Evolutionary conservation across 2,797 vertebrate genomes (phyloP).

Genomic region (Cryptoblepharus egeriae): DNA sequence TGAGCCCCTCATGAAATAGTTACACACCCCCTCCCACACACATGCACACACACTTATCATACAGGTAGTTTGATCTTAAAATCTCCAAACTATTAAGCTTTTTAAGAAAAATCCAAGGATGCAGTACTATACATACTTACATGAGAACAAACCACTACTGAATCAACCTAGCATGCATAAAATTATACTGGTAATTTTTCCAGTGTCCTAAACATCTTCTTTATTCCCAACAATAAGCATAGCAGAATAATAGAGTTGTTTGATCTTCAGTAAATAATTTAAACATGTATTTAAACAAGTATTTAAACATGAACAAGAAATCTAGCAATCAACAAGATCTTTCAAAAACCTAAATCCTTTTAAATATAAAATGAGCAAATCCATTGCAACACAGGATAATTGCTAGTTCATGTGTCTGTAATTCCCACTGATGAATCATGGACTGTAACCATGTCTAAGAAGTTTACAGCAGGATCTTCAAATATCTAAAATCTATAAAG

Average conservation of each 20-base stretch:
- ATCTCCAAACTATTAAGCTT: too few relatives aligned
- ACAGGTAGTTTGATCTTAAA: too few relatives aligned
- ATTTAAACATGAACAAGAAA: not conserved
- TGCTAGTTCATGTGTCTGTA: not conserved
- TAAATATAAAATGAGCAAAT: not conserved
- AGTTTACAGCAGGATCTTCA: not conserved
- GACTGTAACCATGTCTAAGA: not conserved
- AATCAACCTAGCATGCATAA: not conserved
- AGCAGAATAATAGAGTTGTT: not conserved
- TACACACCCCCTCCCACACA: too few relatives aligned
- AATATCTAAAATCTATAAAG: not conserved
- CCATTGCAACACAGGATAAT: not conserved
- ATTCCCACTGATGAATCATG: conserved; percentile 2
- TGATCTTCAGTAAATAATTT: not conserved
- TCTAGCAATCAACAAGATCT: not conserved
- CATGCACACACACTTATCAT: too few relatives aligned
- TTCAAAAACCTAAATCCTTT: not conserved
- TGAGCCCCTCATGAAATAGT: too few relatives aligned
- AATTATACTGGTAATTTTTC: too few relatives aligned
- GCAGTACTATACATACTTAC: not conserved
- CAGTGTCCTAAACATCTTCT: not conserved
- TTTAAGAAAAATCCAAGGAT: not conserved
- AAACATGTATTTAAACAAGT: too few relatives aligned
- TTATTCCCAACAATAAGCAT: too few relatives aligned
- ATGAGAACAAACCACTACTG: not conserved